phyloP scores from a whole-genome alignment of 2,888 invertebrate genomes.

The Blastobasis adustella region DNA sequence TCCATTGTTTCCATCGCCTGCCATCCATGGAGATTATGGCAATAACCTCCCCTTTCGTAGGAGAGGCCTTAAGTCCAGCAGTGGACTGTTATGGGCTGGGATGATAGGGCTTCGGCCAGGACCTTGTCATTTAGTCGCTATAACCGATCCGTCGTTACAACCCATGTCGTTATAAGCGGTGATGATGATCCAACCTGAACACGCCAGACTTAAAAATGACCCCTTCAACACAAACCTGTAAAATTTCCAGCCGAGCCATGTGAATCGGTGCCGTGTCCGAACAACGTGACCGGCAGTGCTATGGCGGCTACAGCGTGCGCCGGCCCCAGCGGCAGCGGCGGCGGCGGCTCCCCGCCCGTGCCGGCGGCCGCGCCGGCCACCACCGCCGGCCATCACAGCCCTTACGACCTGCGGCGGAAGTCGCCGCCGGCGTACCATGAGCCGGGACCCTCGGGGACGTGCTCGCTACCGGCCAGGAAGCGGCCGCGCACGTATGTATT shows the following conservation, averaged over 20 bases:
- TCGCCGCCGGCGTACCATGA: constrained; percentile 83
- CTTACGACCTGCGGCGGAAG: constrained; percentile 92
- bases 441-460: constrained; percentile 77
- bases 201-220: too few relatives aligned
- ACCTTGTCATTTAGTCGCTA: too few relatives aligned
- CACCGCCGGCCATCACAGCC: constrained; percentile 87
- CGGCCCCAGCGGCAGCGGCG: constrained; percentile 68
- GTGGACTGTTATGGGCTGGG: too few relatives aligned
- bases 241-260: constrained; percentile 81
- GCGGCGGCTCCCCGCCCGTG: constrained; percentile 69
- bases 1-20: too few relatives aligned
- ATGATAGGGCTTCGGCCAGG: too few relatives aligned
- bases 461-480: constrained; percentile 89
- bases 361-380: constrained; percentile 78
- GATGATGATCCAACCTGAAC: too few relatives aligned
- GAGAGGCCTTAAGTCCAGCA: too few relatives aligned
- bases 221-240: background rate
- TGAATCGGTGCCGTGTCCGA: constrained; percentile 84
- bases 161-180: too few relatives aligned
- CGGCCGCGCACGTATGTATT: constrained; percentile 81
- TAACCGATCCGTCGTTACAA: too few relatives aligned
- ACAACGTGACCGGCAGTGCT: constrained; percentile 75
- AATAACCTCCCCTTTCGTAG: too few relatives aligned
- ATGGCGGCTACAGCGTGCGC: constrained; percentile 67
- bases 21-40: too few relatives aligned